Conservation (phyloP, 1,140 invertebrate species). For the Heliconius congener region DNA sequence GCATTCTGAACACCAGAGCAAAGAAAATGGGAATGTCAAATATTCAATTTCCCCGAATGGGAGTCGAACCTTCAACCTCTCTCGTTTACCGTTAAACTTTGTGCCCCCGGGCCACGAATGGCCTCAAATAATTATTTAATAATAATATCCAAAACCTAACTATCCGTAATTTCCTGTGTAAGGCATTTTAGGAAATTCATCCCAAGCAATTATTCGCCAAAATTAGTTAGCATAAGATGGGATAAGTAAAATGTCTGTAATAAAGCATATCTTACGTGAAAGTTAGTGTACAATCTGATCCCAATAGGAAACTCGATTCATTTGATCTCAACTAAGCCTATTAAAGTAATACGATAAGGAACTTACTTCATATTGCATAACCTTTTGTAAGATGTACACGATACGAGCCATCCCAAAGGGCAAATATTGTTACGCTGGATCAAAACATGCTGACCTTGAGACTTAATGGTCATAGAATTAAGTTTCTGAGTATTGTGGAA, state of each 20-base stretch:
- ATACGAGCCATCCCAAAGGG: conserved; percentile 22
- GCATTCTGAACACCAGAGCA: no score
- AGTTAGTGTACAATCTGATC: conserved; percentile 8
- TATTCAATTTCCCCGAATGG: no score
- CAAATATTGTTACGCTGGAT: conserved; percentile 11
- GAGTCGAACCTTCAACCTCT: no score
- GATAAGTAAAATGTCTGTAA: background rate
- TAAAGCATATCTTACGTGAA: conserved; percentile 5
- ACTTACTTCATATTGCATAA: conserved; percentile 28
- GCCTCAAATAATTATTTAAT: no score
- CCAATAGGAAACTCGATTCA: conserved; percentile 15
- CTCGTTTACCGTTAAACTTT: no score
- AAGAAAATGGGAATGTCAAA: no score
- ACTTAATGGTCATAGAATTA: background rate
- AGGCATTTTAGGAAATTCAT: background rate
- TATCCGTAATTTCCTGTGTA: background rate
- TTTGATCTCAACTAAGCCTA: conserved; percentile 28
- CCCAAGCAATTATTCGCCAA: background rate
- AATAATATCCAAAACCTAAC: background rate
- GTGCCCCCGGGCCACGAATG: no score
- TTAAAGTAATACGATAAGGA: conserved; percentile 28
- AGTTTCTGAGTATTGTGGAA: background rate
- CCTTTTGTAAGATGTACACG: conserved; percentile 28
- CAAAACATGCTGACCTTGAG: conserved; percentile 11
- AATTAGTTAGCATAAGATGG: background rate